Evolutionary conservation across 2,797 vertebrate species (phyloP).

Genomic region (Enteromius unitaeniatus): DNA sequence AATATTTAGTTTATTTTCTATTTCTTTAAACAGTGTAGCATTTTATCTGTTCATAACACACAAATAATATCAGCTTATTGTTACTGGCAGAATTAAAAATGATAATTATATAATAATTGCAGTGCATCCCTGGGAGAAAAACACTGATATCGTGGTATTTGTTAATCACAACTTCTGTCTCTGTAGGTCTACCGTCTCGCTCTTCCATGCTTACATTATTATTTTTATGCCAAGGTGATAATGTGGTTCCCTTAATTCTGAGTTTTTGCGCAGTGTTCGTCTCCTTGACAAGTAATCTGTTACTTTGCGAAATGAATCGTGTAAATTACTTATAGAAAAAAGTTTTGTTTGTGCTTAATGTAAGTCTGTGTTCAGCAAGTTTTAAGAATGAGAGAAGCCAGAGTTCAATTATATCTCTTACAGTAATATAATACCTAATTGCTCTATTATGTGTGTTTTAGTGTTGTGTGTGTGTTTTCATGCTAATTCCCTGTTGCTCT

Average conservation of each 20-base stretch:
- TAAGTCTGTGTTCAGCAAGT: not conserved
- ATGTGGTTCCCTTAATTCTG: not conserved
- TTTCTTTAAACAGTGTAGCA: not conserved
- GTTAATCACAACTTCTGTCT: not conserved
- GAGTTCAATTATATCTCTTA: not conserved
- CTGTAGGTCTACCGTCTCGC: not conserved
- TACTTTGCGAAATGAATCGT: not conserved
- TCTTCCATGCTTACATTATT: not conserved
- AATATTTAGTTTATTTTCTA: too few relatives aligned
- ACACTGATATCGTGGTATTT: not conserved
- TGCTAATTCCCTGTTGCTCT: conserved; percentile 50
- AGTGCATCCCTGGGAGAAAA: not conserved
- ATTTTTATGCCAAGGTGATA: not conserved
- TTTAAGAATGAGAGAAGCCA: not conserved
- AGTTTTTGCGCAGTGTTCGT: not conserved
- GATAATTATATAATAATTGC: not conserved
- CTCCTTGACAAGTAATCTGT: not conserved
- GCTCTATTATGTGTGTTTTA: not conserved
- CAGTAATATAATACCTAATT: not conserved
- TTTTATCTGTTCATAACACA: not conserved
- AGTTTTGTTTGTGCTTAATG: not conserved
- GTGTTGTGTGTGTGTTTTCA: not conserved
- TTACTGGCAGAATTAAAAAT: not conserved
- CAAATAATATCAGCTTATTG: not conserved
- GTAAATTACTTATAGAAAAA: not conserved